A percentile compares a stretch with the other conserved stretches of the same genome.
phyloP scores from a whole-genome alignment of 2,888 invertebrate genomes.

The Anaspis maculata region DNA sequence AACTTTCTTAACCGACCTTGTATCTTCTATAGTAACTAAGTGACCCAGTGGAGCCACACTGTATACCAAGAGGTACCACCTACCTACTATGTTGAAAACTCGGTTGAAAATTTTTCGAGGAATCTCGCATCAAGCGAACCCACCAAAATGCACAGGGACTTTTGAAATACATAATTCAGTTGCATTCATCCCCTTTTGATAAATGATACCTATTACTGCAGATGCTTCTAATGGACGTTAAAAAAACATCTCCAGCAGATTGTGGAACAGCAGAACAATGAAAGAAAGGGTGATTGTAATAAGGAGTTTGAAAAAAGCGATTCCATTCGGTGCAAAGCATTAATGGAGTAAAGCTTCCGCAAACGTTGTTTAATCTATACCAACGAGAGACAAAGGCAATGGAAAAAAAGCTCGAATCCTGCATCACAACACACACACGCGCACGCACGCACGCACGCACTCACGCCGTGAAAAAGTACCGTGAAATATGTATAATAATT shows the following conservation, averaged over 20 bases:
- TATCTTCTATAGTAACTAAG: too few relatives aligned
- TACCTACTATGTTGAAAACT: too few relatives aligned
- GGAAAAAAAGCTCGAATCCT: too few relatives aligned
- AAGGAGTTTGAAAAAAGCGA: constrained; percentile 4
- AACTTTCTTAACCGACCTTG: too few relatives aligned
- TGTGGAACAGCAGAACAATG: constrained; percentile 7
- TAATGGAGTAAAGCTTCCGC: background rate
- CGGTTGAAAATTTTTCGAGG: too few relatives aligned
- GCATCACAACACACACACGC: too few relatives aligned
- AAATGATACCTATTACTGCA: constrained; percentile 5
- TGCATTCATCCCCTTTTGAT: constrained; percentile 9
- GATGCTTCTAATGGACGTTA: constrained; percentile 10
- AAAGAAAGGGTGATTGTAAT: constrained; percentile 7
- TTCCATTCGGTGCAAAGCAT: constrained; percentile 2
- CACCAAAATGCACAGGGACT: too few relatives aligned
- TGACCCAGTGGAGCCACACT: too few relatives aligned
- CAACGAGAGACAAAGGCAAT: too few relatives aligned
- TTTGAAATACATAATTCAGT: constrained; percentile 7
- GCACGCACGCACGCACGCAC: too few relatives aligned
- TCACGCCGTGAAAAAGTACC: constrained; percentile 10
- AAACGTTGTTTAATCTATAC: background rate
- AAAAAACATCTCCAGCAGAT: constrained; percentile 10
- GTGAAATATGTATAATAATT: constrained; percentile 11
- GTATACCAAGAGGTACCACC: too few relatives aligned
- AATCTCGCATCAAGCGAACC: too few relatives aligned